Conservation (phyloP, 2,113 vertebrate species). For the Electrona antarctica region DNA sequence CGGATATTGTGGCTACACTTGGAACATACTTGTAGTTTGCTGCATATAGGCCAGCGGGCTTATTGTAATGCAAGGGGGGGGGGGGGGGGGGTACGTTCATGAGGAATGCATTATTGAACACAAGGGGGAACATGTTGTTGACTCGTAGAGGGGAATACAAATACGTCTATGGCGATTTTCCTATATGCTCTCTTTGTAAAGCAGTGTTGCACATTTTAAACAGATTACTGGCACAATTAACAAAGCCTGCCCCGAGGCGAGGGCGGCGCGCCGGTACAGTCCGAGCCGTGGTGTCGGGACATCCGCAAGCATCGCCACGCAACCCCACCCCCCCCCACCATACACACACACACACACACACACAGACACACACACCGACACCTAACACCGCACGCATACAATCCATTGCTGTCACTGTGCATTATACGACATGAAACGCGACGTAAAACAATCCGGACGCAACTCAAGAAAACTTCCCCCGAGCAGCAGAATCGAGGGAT, state of each 20-base stretch:
- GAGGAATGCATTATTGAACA: slow-evolving; percentile 65
- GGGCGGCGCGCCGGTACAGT: slow-evolving; percentile 28
- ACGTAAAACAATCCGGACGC: slow-evolving; percentile 51
- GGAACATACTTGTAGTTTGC: slow-evolving; percentile 18
- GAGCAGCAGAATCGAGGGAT: slow-evolving; percentile 29
- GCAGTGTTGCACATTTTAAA: slow-evolving; percentile 41
- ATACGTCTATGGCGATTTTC: slow-evolving; percentile 50
- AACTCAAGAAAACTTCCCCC: slow-evolving; percentile 31
- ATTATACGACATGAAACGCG: slow-evolving; percentile 55
- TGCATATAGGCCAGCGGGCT: slow-evolving; percentile 18
- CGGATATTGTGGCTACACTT: slow-evolving; percentile 35
- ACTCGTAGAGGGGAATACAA: slow-evolving; percentile 46
- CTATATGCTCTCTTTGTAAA: slow-evolving; percentile 19
- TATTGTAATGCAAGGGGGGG: slow-evolving; percentile 42
- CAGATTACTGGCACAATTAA: slow-evolving; percentile 66
- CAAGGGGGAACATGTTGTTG: slow-evolving; percentile 2
- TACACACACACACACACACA: slow-evolving; percentile 49
- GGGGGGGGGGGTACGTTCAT: slow-evolving; percentile 23
- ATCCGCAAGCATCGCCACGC: slow-evolving; percentile 44
- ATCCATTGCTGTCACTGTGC: slow-evolving; percentile 31
- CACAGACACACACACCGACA: slow-evolving; percentile 24
- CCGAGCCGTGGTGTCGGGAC: slow-evolving; percentile 42
- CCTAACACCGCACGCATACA: slow-evolving; percentile 36
- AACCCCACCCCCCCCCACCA: slow-evolving; percentile 47
- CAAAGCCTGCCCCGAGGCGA: slow-evolving; percentile 28